A percentile compares a stretch with the other conserved stretches of the same genome.
Conservation (phyloP, 2,888 invertebrate genomes). For the Spodoptera littoralis region DNA sequence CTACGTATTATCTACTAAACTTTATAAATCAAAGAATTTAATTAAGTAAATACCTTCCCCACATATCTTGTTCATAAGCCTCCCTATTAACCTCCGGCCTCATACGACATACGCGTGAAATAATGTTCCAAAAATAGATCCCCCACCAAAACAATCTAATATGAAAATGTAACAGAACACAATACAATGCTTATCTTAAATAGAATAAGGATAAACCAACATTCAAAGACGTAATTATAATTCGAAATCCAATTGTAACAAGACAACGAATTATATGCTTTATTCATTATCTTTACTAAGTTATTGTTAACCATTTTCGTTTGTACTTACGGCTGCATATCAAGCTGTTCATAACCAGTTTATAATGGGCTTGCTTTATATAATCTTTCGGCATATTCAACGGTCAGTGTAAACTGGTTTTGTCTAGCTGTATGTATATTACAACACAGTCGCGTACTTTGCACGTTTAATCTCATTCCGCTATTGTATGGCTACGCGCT, state of each 20-base stretch:
- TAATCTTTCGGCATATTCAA: too few species aligned
- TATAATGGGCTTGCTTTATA: too few species aligned
- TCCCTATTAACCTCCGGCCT: too few species aligned
- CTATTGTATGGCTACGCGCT: slow-evolving; percentile 36
- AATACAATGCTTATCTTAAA: slow-evolving; percentile 8
- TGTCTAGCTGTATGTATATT: slow-evolving; percentile 3
- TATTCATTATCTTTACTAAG: slow-evolving; percentile 31
- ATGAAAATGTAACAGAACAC: slow-evolving; percentile 1
- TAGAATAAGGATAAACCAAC: slow-evolving; percentile 34
- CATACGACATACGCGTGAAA: background rate
- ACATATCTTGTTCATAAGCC: too few species aligned
- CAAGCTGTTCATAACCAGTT: too few species aligned
- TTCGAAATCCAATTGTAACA: slow-evolving; percentile 45
- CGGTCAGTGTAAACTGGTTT: too few species aligned
- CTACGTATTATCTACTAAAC: too few species aligned
- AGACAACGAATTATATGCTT: slow-evolving; percentile 41
- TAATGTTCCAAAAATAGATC: slow-evolving; percentile 14
- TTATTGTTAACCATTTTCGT: slow-evolving; percentile 24
- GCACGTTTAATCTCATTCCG: slow-evolving; percentile 44
- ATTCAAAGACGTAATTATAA: slow-evolving; percentile 32
- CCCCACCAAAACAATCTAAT: slow-evolving; percentile 4
- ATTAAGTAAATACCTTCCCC: too few species aligned
- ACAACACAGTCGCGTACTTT: slow-evolving; percentile 35
- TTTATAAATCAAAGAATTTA: too few species aligned
- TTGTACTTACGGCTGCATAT: slow-evolving; percentile 6